Conservation (phyloP, 2,888 invertebrate species). For the Tenthredo livida region DNA sequence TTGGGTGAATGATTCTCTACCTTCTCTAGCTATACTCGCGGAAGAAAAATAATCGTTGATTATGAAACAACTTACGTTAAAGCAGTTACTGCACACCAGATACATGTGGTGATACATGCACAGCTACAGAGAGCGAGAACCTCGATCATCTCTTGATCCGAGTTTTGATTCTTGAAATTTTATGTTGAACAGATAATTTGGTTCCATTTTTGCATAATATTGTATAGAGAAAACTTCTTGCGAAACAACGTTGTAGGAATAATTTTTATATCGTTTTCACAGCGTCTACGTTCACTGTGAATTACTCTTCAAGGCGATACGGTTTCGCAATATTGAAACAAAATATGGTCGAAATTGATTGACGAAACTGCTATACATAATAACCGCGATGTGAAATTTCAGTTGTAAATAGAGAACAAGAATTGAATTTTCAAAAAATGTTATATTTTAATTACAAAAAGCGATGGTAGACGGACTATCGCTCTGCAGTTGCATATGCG, state of each 20-base stretch:
- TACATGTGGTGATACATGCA: constrained; percentile 26
- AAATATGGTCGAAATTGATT: not conserved
- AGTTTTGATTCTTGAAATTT: not conserved
- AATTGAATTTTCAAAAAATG: not conserved
- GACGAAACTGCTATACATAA: not conserved
- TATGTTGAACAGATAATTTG: not conserved
- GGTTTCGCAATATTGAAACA: not conserved
- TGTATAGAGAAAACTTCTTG: not conserved
- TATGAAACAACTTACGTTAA: constrained; percentile 14
- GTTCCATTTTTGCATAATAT: constrained; percentile 16
- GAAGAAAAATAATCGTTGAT: not conserved
- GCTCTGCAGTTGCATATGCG: constrained; percentile 66
- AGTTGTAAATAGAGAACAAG: not conserved
- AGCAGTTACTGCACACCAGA: constrained; percentile 26
- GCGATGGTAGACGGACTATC: constrained; percentile 66
- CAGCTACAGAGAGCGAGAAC: constrained; percentile 39
- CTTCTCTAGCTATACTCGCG: too few species aligned
- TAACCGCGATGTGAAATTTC: not conserved
- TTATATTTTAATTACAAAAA: not conserved
- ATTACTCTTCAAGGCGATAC: not conserved
- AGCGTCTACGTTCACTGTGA: not conserved
- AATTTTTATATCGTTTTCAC: not conserved
- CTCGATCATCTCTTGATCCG: constrained; percentile 3
- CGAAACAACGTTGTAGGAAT: too few species aligned
- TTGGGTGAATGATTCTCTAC: too few species aligned